Conservation (phyloP, 2,113 vertebrate genomes). For the Anhinga rufa region DNA sequence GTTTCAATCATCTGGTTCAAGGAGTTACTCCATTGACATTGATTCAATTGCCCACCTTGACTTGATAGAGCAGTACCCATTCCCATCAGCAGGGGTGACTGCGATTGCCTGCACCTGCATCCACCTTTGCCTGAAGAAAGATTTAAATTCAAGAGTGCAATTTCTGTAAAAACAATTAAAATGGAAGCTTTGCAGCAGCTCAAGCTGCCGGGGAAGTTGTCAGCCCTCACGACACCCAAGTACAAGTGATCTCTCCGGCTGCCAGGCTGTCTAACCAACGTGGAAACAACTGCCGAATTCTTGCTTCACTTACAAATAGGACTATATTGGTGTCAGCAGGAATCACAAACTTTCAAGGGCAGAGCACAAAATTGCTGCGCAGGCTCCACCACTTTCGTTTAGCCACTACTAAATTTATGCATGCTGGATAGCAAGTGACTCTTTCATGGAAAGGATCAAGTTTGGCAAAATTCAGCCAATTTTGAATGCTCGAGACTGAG, state of each 20-base stretch:
- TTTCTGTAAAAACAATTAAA: neutral
- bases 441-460: neutral
- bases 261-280: neutral
- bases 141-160: neutral
- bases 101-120: neutral
- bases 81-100: neutral
- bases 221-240: neutral
- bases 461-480: neutral
- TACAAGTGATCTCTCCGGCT: neutral
- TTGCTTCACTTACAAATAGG: neutral
- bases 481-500: neutral
- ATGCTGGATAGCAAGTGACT: neutral
- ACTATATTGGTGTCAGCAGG: neutral
- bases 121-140: neutral
- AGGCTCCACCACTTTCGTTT: neutral
- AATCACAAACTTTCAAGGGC: neutral
- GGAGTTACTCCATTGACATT: neutral
- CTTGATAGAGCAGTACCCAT: rapidly evolving
- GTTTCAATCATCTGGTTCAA: neutral
- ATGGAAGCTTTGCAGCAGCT: neutral
- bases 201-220: neutral
- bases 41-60: neutral
- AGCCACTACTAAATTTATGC: neutral
- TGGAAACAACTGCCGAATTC: neutral
- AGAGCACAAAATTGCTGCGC: rapidly evolving